Evolutionary conservation across 2,113 vertebrate species (phyloP).

Genomic region (Pteronura brasiliensis): DNA sequence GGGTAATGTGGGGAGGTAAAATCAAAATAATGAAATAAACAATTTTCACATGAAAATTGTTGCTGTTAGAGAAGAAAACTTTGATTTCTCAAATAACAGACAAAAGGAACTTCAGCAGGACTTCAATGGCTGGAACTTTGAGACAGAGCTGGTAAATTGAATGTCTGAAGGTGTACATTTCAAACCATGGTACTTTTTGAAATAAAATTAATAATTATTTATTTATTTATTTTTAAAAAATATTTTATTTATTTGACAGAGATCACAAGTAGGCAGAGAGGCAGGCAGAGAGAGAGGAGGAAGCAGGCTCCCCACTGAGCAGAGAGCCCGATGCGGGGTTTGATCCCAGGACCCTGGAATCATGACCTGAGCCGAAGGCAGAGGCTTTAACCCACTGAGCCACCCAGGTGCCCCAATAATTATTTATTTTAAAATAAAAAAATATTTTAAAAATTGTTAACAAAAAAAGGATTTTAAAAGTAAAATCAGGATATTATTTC

Average conservation of each 20-base stretch:
- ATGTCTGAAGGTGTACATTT: not conserved
- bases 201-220: not conserved
- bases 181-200: not conserved
- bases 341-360: too few species aligned
- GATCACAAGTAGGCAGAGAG: too few species aligned
- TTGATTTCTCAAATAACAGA: slow-evolving; percentile 8
- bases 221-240: not conserved
- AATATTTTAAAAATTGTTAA: not conserved
- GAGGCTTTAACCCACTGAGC: too few species aligned
- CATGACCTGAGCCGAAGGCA: too few species aligned
- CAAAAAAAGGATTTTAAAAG: not conserved
- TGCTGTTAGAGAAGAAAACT: not conserved
- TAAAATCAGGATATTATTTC: not conserved
- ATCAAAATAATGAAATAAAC: slow-evolving; percentile 8
- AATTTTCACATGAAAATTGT: not conserved
- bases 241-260: too few species aligned
- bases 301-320: too few species aligned
- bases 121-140: not conserved
- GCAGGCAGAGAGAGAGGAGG: too few species aligned
- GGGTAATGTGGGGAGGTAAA: not conserved
- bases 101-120: not conserved
- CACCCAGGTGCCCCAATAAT: too few species aligned
- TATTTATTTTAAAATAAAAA: not conserved
- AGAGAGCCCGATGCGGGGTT: too few species aligned
- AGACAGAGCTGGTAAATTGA: not conserved